A percentile compares a stretch with the other conserved stretches of the same genome.
Evolutionary conservation across 2,797 vertebrate genomes (phyloP).

Genomic region (Miichthys miiuy): DNA sequence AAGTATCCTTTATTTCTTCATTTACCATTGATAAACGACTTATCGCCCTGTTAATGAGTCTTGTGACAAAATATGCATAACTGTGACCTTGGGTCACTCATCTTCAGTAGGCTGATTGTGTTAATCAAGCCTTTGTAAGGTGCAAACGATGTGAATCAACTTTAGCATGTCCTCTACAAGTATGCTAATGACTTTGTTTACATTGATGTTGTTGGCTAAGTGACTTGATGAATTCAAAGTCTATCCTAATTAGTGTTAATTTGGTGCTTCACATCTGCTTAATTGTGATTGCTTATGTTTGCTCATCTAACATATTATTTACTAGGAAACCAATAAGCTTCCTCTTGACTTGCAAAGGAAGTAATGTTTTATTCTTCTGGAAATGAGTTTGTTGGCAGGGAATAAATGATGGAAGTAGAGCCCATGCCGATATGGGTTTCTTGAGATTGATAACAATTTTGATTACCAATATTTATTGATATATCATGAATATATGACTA

Average conservation of each 20-base stretch:
- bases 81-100: constrained; percentile 51
- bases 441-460: too few relatives aligned
- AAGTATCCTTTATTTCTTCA: constrained; percentile 29
- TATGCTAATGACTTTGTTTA: constrained; percentile 62
- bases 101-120: constrained; percentile 41
- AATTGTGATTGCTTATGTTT: constrained; percentile 47
- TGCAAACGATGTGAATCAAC: constrained; percentile 23
- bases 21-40: constrained; percentile 44
- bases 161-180: constrained; percentile 28
- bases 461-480: too few relatives aligned
- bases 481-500: too few relatives aligned
- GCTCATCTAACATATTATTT: constrained; percentile 26
- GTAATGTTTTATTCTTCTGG: not conserved
- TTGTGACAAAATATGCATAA: constrained; percentile 52
- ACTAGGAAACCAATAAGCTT: constrained; percentile 19
- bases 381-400: not conserved
- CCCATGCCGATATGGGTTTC: too few relatives aligned
- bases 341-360: not conserved
- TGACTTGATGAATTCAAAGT: constrained; percentile 55
- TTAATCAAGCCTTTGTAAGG: constrained; percentile 44
- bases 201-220: constrained; percentile 52
- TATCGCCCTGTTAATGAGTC: constrained; percentile 51
- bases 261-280: constrained; percentile 29
- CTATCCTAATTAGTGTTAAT: constrained; percentile 61
- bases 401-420: not conserved